Base-by-base conservation (phyloP, 2,888 invertebrate genomes). In the Melieria omissa region DNA sequence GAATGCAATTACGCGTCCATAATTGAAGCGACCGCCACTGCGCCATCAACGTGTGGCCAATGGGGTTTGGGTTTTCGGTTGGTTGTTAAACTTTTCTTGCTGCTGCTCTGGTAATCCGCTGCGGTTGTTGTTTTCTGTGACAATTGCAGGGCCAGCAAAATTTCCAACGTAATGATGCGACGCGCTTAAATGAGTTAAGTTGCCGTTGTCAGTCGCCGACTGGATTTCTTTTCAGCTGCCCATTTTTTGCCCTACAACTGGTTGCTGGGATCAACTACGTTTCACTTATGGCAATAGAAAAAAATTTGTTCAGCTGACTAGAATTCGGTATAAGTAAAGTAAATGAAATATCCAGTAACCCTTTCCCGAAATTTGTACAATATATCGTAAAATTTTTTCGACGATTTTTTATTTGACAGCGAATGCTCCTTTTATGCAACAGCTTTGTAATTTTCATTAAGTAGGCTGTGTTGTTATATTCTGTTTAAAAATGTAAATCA, bases 101-200 rank as follows among this genome's bases (percentile, higher is more conserved):
- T 29, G 10, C 29, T 29, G 16, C 63, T 47, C 4, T 46, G 29
- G 29, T 47, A 29, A 45, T 45, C 46, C 16, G 55, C 5, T 45
- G 14, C 4, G 46, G 29, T 10, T 63, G 42, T 47, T 58, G 8
- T 29, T 67, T 8, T 45, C 67, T 52, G 42, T 69, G 61, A 67
- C 65, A 73, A 71, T 70, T 75, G 72, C 74, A 75, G 55, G 65
- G 64, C 70, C 70, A 73, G 66, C 73, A 74, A 55, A 70, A 69
- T 74, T 73, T 74, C 73, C 68, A 60, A 60, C 70, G 46, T 68
- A 76, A 73, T 70, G 70, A 75, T 75, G 61, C 72, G 62, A 69
- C 65, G 54, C 70, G 45, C 71, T 73, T 77, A 75, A 77, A 73
- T 73, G 74, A 77, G 72, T 77, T 77, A 74, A 74, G 71, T 75